phyloP scores from a whole-genome alignment of 2,797 vertebrate genomes.

The Lacerta bilineata region DNA sequence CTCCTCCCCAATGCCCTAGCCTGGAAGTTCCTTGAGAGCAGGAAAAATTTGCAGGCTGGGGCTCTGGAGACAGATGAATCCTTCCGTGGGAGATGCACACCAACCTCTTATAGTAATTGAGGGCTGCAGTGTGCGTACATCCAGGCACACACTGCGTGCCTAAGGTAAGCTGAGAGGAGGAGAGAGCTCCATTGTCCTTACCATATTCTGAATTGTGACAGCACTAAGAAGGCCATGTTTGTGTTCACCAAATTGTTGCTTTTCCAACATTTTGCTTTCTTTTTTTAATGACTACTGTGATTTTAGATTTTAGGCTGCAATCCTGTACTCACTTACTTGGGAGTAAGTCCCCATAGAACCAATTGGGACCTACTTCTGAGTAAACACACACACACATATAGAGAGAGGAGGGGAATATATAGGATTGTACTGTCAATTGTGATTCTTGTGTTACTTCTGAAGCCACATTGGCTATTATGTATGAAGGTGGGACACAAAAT shows the following conservation, averaged over 20 bases:
- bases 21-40: neutral
- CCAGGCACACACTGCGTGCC: neutral
- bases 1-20: neutral
- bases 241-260: neutral
- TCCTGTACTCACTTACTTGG: neutral
- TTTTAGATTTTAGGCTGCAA: neutral
- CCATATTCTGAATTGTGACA: neutral
- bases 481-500: no score
- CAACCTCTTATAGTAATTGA: neutral
- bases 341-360: neutral
- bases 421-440: neutral
- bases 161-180: neutral
- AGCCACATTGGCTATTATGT: no score
- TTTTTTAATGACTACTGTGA: neutral
- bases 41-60: neutral
- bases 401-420: neutral
- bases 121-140: neutral
- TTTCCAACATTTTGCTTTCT: neutral
- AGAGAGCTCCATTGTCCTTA: neutral
- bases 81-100: neutral
- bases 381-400: neutral
- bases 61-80: neutral
- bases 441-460: neutral
- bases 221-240: neutral
- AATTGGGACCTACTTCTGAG: neutral